Evolutionary conservation across 2,888 invertebrate species (phyloP).

Genomic region (Meliscaeva auricollis): DNA sequence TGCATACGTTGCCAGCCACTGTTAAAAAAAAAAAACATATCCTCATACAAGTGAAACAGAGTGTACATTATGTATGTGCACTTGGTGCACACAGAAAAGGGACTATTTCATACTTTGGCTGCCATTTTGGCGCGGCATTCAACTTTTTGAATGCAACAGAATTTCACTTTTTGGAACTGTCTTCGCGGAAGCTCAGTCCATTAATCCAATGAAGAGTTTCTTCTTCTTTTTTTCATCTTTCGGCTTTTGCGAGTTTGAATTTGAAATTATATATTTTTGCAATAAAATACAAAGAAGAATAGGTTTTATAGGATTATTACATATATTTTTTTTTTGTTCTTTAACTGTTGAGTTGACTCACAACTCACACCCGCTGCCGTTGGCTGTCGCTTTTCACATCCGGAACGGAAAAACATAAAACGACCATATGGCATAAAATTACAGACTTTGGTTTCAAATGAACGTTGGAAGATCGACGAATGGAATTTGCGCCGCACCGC

Average conservation of each 20-base stretch:
- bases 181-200: conserved; percentile 69
- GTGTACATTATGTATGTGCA: neutral
- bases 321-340: neutral
- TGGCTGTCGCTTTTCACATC: conserved; percentile 60
- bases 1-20: no score
- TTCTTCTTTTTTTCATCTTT: neutral
- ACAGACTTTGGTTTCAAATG: conserved; percentile 54
- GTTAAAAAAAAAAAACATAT: neutral
- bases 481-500: neutral
- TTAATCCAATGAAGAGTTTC: conserved; percentile 46
- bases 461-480: conserved; percentile 44
- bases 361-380: conserved; percentile 29
- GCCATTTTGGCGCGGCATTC: conserved; percentile 69
- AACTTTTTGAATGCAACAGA: conserved; percentile 54
- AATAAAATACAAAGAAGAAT: conserved; percentile 41
- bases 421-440: conserved; percentile 69
- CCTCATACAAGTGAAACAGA: neutral
- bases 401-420: conserved; percentile 66
- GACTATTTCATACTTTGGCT: conserved; percentile 43
- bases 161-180: conserved; percentile 62
- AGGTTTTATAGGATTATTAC: conserved; percentile 20
- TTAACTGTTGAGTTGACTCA: conserved; percentile 4
- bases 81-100: conserved; percentile 53
- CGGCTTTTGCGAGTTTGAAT: conserved; percentile 48
- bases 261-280: conserved; percentile 50